These are phyloP conservation scores for Oostethus manadensis DNA, from an alignment of 2,113 vertebrate species.

Conservation along the genomic window DNA sequence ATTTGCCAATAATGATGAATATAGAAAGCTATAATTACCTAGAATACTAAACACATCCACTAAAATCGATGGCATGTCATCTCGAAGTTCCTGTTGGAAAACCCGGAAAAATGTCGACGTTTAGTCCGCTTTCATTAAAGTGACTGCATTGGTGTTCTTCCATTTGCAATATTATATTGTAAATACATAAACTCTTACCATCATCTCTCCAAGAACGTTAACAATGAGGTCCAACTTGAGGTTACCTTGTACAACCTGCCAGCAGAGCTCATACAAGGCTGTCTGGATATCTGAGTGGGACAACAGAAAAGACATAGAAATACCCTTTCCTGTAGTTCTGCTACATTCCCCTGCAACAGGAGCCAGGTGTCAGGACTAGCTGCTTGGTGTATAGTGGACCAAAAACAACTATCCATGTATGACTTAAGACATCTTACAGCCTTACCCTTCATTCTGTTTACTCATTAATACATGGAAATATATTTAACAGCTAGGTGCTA, in stretches of 20 bases:
- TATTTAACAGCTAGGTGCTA: too few species aligned
- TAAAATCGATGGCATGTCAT: conserved; percentile 95
- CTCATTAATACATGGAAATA: too few species aligned
- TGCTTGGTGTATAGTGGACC: neutral
- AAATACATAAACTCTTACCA: conserved; percentile 72
- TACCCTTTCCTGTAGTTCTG: neutral
- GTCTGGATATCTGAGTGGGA: conserved; percentile 84
- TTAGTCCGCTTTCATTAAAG: neutral
- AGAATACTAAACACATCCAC: conserved; percentile 98
- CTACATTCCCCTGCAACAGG: neutral
- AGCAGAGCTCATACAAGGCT: conserved; percentile 90
- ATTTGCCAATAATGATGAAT: neutral
- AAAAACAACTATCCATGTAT: neutral
- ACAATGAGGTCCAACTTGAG: conserved; percentile 90
- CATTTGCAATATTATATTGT: neutral
- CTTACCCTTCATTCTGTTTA: neutral
- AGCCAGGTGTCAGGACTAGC: neutral
- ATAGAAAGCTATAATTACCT: conserved; percentile 67
- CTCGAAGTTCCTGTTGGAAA: conserved; percentile 80
- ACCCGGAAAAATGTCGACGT: neutral
- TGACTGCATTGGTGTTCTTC: neutral
- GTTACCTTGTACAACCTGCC: conserved; percentile 88
- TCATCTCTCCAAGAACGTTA: conserved; percentile 84
- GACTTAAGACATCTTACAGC: neutral
- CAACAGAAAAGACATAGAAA: conserved; percentile 32